Evolutionary conservation across 2,797 vertebrate genomes (phyloP).

Genomic region (Rhodeus uyekii): DNA sequence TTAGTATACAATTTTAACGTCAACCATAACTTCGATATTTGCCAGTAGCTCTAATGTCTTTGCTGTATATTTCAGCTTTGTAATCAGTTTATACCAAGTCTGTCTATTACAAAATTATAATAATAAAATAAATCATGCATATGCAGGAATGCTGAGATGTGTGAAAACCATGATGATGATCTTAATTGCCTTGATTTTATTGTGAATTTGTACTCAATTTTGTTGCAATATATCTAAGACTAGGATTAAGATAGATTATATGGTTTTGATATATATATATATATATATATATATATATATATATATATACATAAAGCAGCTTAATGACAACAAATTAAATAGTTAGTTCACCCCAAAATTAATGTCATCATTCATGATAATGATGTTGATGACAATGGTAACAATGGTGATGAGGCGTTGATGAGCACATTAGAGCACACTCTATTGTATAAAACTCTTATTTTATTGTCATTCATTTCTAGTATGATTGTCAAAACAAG

Average conservation of each 20-base stretch:
- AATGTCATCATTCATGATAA: not conserved
- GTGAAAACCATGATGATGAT: not conserved
- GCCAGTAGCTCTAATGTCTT: not conserved
- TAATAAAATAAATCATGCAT: not conserved
- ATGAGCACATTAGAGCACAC: not conserved
- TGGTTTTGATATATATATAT: not conserved
- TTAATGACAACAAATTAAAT: not conserved
- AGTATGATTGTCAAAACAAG: constrained; percentile 5
- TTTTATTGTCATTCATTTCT: not conserved
- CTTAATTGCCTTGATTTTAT: not conserved
- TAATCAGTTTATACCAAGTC: not conserved
- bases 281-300: too few species aligned
- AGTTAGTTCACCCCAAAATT: not conserved
- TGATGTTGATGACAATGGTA: not conserved
- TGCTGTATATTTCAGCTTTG: not conserved
- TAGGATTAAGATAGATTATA: not conserved
- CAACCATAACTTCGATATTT: not conserved
- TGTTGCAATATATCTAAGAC: not conserved
- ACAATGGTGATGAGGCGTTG: not conserved
- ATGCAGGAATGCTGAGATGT: not conserved
- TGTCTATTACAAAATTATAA: not conserved
- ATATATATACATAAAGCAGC: not conserved
- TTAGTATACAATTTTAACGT: not conserved
- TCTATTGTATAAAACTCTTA: not conserved
- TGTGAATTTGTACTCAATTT: not conserved